phyloP scores from a whole-genome alignment of 1,140 invertebrate species.

The Papilio polytes region DNA sequence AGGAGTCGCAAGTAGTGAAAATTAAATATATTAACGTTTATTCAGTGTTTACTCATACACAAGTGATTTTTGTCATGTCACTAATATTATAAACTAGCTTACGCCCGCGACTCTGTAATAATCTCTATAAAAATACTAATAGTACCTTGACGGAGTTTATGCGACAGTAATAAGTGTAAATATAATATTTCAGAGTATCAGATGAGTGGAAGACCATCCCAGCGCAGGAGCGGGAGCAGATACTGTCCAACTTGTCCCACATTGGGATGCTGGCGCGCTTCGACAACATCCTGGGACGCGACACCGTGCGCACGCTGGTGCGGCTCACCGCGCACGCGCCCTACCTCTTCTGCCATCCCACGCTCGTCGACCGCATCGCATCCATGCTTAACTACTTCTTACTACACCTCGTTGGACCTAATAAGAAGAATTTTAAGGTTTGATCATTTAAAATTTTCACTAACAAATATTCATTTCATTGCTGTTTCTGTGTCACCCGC shows the following conservation, averaged over 20 bases:
- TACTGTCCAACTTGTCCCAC: slow-evolving; percentile 90
- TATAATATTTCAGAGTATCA: slow-evolving; percentile 84
- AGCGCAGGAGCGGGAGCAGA: slow-evolving; percentile 90
- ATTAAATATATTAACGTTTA: no score
- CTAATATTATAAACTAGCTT: no score
- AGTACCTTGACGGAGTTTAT: no score
- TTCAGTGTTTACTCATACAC: no score
- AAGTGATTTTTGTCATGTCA: no score
- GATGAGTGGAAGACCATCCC: slow-evolving; percentile 91
- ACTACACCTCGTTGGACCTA: slow-evolving; percentile 93
- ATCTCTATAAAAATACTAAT: no score
- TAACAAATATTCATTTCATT: no score
- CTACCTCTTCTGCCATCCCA: slow-evolving; percentile 94
- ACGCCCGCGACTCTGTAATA: no score
- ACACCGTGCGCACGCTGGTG: slow-evolving; percentile 94
- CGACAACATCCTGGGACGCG: slow-evolving; percentile 95
- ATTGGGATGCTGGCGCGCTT: slow-evolving; percentile 94
- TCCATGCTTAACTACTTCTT: slow-evolving; percentile 98
- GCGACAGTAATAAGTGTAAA: not conserved
- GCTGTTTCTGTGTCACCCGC: no score
- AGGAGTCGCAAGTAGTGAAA: no score
- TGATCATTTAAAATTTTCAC: not conserved
- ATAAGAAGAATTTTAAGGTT: slow-evolving; percentile 93
- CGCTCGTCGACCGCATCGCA: slow-evolving; percentile 74
- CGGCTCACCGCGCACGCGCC: slow-evolving; percentile 93